Base-by-base conservation (phyloP, 2,797 vertebrate genomes). In the Xenops minutus region DNA sequence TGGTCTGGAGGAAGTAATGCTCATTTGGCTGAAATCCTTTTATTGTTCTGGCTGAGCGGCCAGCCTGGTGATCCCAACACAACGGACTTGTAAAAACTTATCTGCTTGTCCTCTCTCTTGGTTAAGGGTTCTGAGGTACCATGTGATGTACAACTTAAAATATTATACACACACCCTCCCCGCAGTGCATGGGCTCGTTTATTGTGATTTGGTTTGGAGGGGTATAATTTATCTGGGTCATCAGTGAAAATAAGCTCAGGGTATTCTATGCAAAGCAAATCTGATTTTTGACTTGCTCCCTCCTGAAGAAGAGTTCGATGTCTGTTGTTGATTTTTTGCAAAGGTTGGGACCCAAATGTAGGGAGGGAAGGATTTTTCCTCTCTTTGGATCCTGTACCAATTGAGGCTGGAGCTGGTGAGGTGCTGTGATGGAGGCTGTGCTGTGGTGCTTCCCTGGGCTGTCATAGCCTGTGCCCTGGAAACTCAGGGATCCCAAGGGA, bases 1-100 rank as follows among this genome's bases (percentile, higher is more conserved):
- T 12, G 0, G 30, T 81, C 54, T 82, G 69, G 81, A 95, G 97
- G 94, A 96, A 97, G 91, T 87, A 85, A 91, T 92, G 90, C 63
- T 92, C 3, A 1, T 89, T 95, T 96, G 94, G 91, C 94, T 95
- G 82, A 87, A 88, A 89, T 96, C 76, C 86, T 83, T 93, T 86
- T 88, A 96, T 96, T 95, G 89, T 96, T 96, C 86, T 26, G 77
- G 68, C 77, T 2, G 5, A 88, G 73, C 8, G 20, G 49, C 48
- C 64, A 61, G 51, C 39, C 56, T 46, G n/a, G 80, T 52, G 46
- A 73, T 87, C 36, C 3, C 27, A 78, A 61, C 55, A 77, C 41
- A 85, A 16, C 2, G 0, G 46, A 34, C 67, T 79, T 76, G 23
- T 3, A 2, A 58, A 63, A 91, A 72, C 36, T 21, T 52, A 59